phyloP scores from a whole-genome alignment of 2,888 invertebrate genomes.

The Ornithoptera alexandrae region DNA sequence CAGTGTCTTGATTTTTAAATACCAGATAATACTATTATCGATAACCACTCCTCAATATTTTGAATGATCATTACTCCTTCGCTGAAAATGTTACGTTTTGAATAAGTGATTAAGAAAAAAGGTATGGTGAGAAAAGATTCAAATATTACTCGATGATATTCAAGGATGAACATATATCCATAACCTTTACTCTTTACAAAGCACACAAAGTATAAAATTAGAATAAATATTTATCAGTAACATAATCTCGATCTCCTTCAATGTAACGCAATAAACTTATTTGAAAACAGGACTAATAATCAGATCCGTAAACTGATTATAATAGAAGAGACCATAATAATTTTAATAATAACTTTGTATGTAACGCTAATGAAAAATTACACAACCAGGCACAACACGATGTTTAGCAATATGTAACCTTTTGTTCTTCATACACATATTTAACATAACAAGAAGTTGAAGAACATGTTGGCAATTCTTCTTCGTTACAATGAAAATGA shows the following conservation, averaged over 20 bases:
- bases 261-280: too few relatives aligned
- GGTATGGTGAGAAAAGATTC: neutral
- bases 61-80: neutral
- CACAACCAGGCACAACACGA: neutral
- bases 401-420: slow-evolving; percentile 9
- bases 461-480: slow-evolving; percentile 16
- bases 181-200: too few relatives aligned
- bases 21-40: neutral
- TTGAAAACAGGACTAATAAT: too few relatives aligned
- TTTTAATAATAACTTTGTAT: neutral
- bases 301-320: neutral
- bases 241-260: too few relatives aligned
- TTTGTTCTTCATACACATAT: slow-evolving; percentile 1
- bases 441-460: slow-evolving; percentile 5
- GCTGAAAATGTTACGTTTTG: neutral
- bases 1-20: neutral
- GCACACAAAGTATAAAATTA: too few relatives aligned
- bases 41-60: neutral
- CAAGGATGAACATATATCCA: too few relatives aligned
- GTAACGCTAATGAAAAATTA: neutral
- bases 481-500: slow-evolving; percentile 22
- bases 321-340: neutral
- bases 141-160: too few relatives aligned
- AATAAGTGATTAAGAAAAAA: neutral
- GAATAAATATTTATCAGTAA: too few relatives aligned